Base-by-base conservation (phyloP, 2,888 invertebrate genomes). In the Nymphalis urticae region DNA sequence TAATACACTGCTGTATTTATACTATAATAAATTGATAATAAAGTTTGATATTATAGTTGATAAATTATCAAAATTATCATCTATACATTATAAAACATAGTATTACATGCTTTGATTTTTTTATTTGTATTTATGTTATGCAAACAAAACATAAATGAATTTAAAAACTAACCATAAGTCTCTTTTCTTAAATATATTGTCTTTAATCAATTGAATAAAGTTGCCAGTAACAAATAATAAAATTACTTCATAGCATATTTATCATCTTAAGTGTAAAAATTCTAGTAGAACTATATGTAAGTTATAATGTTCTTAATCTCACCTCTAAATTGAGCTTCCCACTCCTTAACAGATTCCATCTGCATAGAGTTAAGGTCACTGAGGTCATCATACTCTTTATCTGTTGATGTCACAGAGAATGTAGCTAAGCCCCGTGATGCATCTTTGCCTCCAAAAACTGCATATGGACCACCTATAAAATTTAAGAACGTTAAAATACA, bases 281-380 rank as follows among this genome's bases (percentile, higher is more conserved):
- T 19, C 17, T 50, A 50, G 50, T 19, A 50, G 50, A 8, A 50
- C 2, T 4, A 8, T n/a, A 9, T n/a, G 17, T 50, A 10, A 36
- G 16, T 27, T 42, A 36, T 36, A 17, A 51, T 54, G 21, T 56
- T 63, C 2, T 51, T 51, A 58, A 24, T 19, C 48, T 78, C 92
- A 97, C 98, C 98, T 95, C 96, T 96, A 87, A 99, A 98, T 87
- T 99, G 99, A 89, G 97, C 96, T 87, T 98, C 98, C 99, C 99
- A 99, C 91, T 99, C 99, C 75, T 95, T 95, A 9, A 99, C 96
- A 27, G 97, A 97, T 77, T 98, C 98, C 97, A 99, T 98, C 93
- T 99, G 97, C 93, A 96, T 95, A 17, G 96, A 95, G 82, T 96
- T 97, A 67, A 99, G 94, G 89, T 99, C 99, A 86, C 97, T 97